These are phyloP conservation scores for Nomada ferruginata DNA, from an alignment of 2,888 invertebrate genomes.

Conservation along the genomic window DNA sequence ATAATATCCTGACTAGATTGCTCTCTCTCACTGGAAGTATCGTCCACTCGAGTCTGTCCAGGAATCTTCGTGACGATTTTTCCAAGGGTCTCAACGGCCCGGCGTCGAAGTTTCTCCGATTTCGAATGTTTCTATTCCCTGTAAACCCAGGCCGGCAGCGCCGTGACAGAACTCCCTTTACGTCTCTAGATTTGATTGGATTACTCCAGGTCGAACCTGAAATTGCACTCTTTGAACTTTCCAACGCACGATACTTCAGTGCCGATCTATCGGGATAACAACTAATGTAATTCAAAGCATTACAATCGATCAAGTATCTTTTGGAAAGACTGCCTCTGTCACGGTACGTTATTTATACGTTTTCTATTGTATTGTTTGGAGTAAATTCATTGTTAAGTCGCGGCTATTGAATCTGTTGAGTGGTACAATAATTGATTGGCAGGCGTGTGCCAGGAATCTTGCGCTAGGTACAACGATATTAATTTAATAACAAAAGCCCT, in stretches of 20 bases:
- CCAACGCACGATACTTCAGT: neutral
- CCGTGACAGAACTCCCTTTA: conserved; percentile 24
- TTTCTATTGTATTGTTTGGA: too few relatives aligned
- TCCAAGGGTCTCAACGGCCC: neutral
- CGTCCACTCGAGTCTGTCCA: neutral
- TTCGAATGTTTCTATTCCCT: conserved; percentile 44
- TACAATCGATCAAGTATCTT: neutral
- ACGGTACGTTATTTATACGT: neutral
- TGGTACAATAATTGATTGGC: too few relatives aligned
- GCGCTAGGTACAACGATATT: too few relatives aligned
- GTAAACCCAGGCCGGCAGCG: conserved; percentile 16
- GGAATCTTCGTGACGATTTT: conserved; percentile 31
- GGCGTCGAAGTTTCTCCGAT: conserved; percentile 12
- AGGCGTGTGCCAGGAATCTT: too few relatives aligned
- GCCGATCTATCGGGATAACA: neutral
- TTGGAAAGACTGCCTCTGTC: neutral
- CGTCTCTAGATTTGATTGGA: conserved; percentile 44
- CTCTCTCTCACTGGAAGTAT: neutral
- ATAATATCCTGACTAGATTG: conserved; percentile 8
- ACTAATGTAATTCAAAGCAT: conserved; percentile 11
- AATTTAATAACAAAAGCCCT: too few relatives aligned
- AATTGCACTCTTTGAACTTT: conserved; percentile 41
- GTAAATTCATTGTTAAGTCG: too few relatives aligned
- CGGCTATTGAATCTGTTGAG: too few relatives aligned
- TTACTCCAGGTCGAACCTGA: conserved; percentile 33